A percentile compares a stretch with the other conserved stretches of the same genome.
Conservation (phyloP, 2,797 vertebrate species). For the Podargus strigoides region DNA sequence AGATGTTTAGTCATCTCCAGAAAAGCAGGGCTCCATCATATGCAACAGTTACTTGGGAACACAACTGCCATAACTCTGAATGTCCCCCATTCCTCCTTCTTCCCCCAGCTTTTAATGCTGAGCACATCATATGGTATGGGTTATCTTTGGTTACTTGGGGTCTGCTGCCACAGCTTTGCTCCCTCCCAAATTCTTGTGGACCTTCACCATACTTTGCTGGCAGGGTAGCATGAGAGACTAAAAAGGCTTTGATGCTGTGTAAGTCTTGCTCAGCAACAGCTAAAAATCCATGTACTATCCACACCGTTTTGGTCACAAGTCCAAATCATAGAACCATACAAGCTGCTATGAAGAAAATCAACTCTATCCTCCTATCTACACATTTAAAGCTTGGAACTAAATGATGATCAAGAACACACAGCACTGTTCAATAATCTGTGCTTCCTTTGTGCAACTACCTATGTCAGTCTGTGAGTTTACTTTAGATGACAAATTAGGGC, state of each 20-base stretch:
- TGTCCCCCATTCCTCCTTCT: neutral
- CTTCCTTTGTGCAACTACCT: neutral
- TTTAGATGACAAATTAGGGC: neutral
- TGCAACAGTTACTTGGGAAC: fast-evolving
- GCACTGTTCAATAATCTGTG: neutral
- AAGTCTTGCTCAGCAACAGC: neutral
- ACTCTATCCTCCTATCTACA: neutral
- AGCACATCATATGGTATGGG: neutral
- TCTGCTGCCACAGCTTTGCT: neutral
- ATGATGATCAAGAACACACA: neutral
- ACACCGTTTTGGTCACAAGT: neutral
- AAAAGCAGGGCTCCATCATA: neutral
- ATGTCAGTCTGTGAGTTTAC: neutral
- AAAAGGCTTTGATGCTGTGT: neutral
- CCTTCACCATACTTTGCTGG: neutral
- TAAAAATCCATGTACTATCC: neutral
- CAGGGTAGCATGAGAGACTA: neutral
- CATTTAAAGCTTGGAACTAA: neutral
- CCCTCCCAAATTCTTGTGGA: neutral
- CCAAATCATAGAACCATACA: neutral
- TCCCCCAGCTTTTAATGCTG: too few species aligned
- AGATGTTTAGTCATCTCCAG: neutral
- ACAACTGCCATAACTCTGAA: neutral
- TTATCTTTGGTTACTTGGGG: neutral
- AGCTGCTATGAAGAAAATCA: neutral